Conservation (phyloP, 1,140 invertebrate species). For the Drosophila quadrilineata region DNA sequence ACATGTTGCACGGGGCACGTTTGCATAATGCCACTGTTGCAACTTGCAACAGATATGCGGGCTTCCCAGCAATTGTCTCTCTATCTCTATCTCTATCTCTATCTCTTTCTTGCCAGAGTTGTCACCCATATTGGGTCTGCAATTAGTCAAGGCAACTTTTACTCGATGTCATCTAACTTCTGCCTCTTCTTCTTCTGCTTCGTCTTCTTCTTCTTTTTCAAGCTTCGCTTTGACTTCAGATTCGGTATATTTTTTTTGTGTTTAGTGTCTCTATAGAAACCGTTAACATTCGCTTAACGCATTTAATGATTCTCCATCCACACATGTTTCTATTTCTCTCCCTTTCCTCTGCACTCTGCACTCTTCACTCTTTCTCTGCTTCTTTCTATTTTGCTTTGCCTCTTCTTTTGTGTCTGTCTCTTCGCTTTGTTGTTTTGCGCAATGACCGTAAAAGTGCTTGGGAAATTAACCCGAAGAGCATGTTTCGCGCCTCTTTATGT, state of each 20-base stretch:
- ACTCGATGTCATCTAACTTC: constrained; percentile 32
- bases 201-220: too few species aligned
- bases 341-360: background rate
- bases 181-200: constrained; percentile 6
- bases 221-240: background rate
- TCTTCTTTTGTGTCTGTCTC: background rate
- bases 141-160: constrained; percentile 45
- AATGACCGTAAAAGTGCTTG: constrained; percentile 36
- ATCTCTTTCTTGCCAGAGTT: too few species aligned
- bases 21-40: too few species aligned
- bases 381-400: background rate
- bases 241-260: constrained; percentile 12
- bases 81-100: background rate
- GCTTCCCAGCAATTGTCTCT: background rate
- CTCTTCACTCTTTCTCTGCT: background rate
- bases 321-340: constrained; percentile 16
- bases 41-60: too few species aligned
- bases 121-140: constrained; percentile 33
- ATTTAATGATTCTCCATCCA: constrained; percentile 73
- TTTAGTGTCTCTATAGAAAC: constrained; percentile 17
- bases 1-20: constrained; percentile 26
- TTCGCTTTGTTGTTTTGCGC: constrained; percentile 15
- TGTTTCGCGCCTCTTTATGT: constrained; percentile 11
- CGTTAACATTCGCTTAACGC: constrained; percentile 55
- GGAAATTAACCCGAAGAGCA: constrained; percentile 30